A percentile compares a stretch with the other conserved stretches of the same genome.
phyloP scores from a whole-genome alignment of 2,888 invertebrate genomes.

The Aporophyla lueneburgensis region DNA sequence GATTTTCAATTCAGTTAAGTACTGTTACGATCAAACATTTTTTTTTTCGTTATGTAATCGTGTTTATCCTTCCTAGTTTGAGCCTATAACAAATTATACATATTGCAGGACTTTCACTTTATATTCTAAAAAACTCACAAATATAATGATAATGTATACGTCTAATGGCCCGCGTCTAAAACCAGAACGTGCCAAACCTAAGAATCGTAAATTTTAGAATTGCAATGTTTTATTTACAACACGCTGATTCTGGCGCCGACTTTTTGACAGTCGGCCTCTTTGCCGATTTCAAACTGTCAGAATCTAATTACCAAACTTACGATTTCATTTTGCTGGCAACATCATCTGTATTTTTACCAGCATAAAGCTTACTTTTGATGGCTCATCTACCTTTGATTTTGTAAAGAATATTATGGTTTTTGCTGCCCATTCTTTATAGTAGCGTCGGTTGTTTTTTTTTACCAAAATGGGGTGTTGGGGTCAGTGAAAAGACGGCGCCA shows the following conservation, averaged over 20 bases:
- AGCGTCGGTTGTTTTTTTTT: conserved; percentile 80
- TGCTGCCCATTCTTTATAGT: conserved; percentile 86
- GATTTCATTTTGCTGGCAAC: conserved; percentile 58
- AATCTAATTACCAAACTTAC: conserved; percentile 87
- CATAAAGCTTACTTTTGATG: conserved; percentile 69
- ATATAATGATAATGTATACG: conserved; percentile 54
- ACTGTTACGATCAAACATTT: not conserved
- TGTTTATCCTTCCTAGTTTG: not conserved
- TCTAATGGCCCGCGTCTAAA: conserved; percentile 49
- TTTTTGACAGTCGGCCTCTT: conserved; percentile 89
- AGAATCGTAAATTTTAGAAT: conserved; percentile 79
- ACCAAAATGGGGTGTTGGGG: conserved; percentile 84
- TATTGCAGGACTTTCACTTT: not conserved
- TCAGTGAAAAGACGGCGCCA: conserved; percentile 86
- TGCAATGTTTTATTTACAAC: conserved; percentile 85
- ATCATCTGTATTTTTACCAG: conserved; percentile 59
- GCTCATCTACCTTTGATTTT: conserved; percentile 46
- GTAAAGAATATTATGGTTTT: conserved; percentile 78
- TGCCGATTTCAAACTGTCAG: conserved; percentile 88
- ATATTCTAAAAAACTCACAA: conserved; percentile 45
- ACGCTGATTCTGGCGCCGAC: conserved; percentile 85
- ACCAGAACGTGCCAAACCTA: conserved; percentile 74
- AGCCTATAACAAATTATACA: not conserved
- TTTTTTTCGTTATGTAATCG: not conserved
- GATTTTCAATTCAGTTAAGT: not conserved